phyloP scores from a whole-genome alignment of 2,113 vertebrate genomes.

The Zeus faber region DNA sequence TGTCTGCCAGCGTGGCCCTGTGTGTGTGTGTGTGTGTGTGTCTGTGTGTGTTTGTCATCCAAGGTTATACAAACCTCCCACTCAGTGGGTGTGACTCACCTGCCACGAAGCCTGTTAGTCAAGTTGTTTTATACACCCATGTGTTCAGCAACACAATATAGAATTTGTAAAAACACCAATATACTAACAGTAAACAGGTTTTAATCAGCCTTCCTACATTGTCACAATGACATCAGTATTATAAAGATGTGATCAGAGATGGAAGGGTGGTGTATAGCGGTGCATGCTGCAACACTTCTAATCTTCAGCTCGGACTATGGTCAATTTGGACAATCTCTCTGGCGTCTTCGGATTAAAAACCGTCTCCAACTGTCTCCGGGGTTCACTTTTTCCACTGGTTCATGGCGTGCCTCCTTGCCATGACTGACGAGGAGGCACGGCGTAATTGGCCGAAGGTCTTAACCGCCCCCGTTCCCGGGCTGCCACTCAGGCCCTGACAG shows the following conservation, averaged over 20 bases:
- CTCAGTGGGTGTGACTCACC: conserved; percentile 24
- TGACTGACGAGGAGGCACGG: conserved; percentile 7
- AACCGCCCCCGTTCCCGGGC: conserved; percentile 19
- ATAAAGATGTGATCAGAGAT: too few species aligned
- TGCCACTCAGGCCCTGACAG: conserved; percentile 51
- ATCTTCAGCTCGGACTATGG: too few species aligned
- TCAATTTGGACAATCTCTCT: too few species aligned
- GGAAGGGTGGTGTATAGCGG: too few species aligned
- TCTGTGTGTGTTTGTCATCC: conserved; percentile 19
- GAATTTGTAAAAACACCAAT: not conserved
- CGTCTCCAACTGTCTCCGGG: not conserved
- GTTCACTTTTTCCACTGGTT: conserved; percentile 52
- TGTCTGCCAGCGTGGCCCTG: conserved; percentile 12
- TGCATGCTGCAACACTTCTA: too few species aligned
- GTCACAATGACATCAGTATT: too few species aligned
- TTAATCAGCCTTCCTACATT: too few species aligned
- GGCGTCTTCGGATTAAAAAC: too few species aligned
- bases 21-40: conserved; percentile 25
- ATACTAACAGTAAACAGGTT: not conserved
- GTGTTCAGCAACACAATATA: conserved; percentile 28
- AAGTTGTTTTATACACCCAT: too few species aligned
- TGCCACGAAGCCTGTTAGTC: conserved; percentile 3
- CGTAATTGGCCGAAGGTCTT: conserved; percentile 25
- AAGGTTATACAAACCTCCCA: conserved; percentile 13
- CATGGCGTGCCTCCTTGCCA: conserved; percentile 9